Conservation (phyloP, 2,888 invertebrate species). For the Stramonita haemastoma region DNA sequence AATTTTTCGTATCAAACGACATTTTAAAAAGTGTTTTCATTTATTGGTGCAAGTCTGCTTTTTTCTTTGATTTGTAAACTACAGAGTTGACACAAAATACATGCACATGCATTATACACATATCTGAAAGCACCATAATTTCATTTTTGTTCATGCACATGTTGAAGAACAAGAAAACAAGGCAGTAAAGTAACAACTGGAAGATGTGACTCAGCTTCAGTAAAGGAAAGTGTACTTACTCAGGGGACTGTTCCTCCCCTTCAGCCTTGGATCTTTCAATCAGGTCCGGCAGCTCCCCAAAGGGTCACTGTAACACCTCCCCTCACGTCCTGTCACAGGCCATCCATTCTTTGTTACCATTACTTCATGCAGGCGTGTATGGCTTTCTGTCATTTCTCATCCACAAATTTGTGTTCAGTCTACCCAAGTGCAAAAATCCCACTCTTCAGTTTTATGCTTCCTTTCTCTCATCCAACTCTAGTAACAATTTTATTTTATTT, state of each 20-base stretch:
- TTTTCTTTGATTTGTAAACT: no score
- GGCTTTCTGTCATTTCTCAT: no score
- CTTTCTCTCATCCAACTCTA: background rate
- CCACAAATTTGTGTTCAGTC: no score
- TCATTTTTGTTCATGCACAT: no score
- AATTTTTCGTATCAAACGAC: background rate
- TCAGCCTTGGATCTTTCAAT: constrained; percentile 45
- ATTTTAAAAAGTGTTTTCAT: background rate
- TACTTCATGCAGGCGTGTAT: no score
- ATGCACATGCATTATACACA: no score
- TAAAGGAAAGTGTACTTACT: constrained; percentile 45
- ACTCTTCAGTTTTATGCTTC: background rate
- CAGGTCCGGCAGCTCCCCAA: constrained; percentile 87
- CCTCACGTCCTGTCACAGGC: constrained; percentile 86
- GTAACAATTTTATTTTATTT: no score
- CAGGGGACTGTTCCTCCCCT: constrained; percentile 53
- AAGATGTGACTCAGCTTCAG: background rate
- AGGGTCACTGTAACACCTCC: constrained; percentile 95
- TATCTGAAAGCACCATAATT: no score
- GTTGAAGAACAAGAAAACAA: background rate
- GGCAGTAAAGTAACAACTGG: background rate
- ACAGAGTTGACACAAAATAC: no score
- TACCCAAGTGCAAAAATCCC: no score
- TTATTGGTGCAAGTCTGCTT: no score
- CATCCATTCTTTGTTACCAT: no score